Evolutionary conservation across 2,797 vertebrate genomes (phyloP), one percentile per base, ranked within the genome.

Genomic region (Rhynchotus rufescens): DNA sequence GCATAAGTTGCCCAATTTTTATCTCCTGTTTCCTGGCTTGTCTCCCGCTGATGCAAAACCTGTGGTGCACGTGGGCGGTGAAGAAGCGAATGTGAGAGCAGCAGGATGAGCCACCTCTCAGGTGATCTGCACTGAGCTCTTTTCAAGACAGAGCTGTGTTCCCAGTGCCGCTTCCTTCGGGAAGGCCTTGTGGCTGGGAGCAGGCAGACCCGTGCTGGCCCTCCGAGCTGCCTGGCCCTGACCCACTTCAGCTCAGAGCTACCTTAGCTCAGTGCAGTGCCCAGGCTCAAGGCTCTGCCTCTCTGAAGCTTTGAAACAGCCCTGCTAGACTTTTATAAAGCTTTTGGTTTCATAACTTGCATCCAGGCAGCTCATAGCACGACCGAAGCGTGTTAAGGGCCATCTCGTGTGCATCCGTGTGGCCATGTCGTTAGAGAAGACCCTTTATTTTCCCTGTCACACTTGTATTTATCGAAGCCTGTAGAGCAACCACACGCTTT

Each of bases 11-110:
- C 83, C 83, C 61, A 89, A 88, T 61, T 69, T 69, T 80, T 38
- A 88, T 93, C 90, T 92, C 66, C 12, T 76, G 64, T 62, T 49
- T 90, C 73, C 72, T 92, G 85, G 93, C 95, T 92, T 9, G 4
- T 61, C 78, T 90, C 62, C 51, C 47, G 85, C 79, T 92, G 71
- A 96, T 95, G 92, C 95, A 97, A 96, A 97, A 96, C 95, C 90
- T 80, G 52, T 62, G 92, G 88, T 49, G 42, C 4, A 20, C 38
- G 96, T 97, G 95, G 97, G 95, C 45, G 80, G 95, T 51, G 92
- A 95, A 97, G 93, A 96, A 96, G 90, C 3, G 4, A 59, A 94
- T 52, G 96, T 92, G 96, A 95, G 96, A 93, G 91, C 79, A 89
- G 88, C 36, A 28, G 65, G 64, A 94, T 86, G 61, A 95, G 90